Evolutionary conservation across 2,797 vertebrate genomes (phyloP), one percentile per base, ranked within the genome.

Genomic region (Erpetoichthys calabaricus): DNA sequence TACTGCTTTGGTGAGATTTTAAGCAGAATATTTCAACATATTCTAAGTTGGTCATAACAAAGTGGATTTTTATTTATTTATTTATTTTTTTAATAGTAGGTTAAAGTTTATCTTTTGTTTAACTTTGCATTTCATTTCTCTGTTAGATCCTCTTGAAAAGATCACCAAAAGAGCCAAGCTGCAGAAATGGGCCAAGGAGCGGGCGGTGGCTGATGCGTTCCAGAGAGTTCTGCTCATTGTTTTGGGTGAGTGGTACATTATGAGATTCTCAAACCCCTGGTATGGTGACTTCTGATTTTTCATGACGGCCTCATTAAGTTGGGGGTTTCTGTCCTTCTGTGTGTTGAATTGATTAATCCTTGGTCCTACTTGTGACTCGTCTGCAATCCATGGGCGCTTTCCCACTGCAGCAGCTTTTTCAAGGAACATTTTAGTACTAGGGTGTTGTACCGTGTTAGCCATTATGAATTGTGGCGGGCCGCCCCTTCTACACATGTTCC

Each of bases 171-270:
- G 64, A 10, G 71, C 72, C 45, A 74, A 56, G 7, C 62, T 62
- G 6, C 84, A 82, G 75, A 86, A 80, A 45, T 71, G 74, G 2
- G 75, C 81, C 3, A 66, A 55, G 1, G 77, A 83, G 55, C 80
- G 69, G 55, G 83, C 84, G 53, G 45, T 86, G 59, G 73, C 74
- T 2, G 55, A 62, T 1, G 82, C 84, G 9, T 84, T 87, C 64
- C 78, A 80, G 68, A 86, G 82, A 70, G 70, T 86, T 9, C 63
- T 78, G 25, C 63, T 86, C 0, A 3, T 85, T 45, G 66, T 81
- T 63, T 67, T 86, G 52, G 82, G 84, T 82, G 70, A 72, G 73
- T 25, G 25, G 25, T 25, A 25, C 25, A 25, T 25, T 25, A 25
- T 25, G 25, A 55, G 45, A 44, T 44, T 55, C 53, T 44, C 44